phyloP scores from a whole-genome alignment of 2,888 invertebrate species.

The Spodoptera littoralis region DNA sequence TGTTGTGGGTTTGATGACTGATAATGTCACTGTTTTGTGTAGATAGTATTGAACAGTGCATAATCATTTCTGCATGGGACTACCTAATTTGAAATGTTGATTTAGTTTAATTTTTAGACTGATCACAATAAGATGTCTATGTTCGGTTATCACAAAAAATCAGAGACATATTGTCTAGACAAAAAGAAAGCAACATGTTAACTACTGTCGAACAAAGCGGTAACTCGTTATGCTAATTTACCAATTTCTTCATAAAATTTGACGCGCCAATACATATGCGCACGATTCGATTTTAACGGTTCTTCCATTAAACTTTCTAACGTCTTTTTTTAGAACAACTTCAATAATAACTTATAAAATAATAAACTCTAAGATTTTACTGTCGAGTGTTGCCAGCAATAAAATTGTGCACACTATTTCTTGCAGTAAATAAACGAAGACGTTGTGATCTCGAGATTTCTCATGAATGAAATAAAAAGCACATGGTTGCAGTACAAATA shows the following conservation, averaged over 20 bases:
- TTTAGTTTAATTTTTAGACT: too few species aligned
- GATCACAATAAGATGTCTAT: neutral
- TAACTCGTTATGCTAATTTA: constrained; percentile 48
- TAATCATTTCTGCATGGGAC: neutral
- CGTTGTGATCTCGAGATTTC: constrained; percentile 19
- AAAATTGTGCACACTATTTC: too few species aligned
- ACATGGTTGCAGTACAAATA: constrained; percentile 37
- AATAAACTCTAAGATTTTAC: constrained; percentile 4
- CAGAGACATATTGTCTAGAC: neutral
- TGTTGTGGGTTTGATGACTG: neutral
- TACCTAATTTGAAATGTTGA: too few species aligned
- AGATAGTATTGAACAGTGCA: constrained; percentile 13
- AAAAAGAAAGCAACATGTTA: constrained; percentile 14
- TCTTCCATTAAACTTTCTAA: constrained; percentile 25
- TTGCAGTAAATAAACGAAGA: constrained; percentile 14
- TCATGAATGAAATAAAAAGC: constrained; percentile 45
- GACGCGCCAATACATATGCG: constrained; percentile 19
- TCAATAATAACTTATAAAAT: too few species aligned
- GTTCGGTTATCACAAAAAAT: neutral
- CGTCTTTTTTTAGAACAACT: constrained; percentile 3
- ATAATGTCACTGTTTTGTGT: neutral
- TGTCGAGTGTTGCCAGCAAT: neutral
- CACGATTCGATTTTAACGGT: constrained; percentile 33
- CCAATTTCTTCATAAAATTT: constrained; percentile 41
- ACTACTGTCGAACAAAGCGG: constrained; percentile 36